Evolutionary conservation across 2,113 vertebrate species (phyloP).

Genomic region (Nothoprocta pentlandii): DNA sequence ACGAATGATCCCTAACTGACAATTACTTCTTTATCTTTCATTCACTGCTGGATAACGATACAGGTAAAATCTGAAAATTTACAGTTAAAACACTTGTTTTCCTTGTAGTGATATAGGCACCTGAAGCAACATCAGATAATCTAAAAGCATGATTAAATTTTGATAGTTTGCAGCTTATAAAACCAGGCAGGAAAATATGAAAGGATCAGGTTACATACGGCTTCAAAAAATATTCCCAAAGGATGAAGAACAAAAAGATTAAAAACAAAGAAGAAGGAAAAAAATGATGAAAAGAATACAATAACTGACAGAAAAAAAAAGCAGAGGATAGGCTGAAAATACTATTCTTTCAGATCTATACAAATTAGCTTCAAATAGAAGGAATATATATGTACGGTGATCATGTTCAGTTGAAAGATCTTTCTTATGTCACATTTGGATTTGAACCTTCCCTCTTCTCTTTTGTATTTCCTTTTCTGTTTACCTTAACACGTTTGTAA

Average conservation of each 20-base stretch:
- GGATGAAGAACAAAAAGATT: neutral
- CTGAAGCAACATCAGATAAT: neutral
- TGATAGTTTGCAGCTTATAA: neutral
- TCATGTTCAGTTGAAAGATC: neutral
- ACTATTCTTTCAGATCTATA: neutral
- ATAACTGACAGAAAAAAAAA: neutral
- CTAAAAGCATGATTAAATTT: neutral
- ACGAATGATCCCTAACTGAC: neutral
- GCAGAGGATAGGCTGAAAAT: neutral
- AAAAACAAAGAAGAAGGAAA: neutral
- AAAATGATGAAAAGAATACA: neutral
- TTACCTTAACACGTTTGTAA: neutral
- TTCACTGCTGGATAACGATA: neutral
- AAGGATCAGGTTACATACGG: neutral
- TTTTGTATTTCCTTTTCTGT: neutral
- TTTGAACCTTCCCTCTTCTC: neutral
- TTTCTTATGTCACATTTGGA: neutral
- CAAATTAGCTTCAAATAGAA: conserved; percentile 17
- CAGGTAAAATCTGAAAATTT: neutral
- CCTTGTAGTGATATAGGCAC: neutral
- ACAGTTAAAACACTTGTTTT: neutral
- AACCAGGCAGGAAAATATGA: neutral
- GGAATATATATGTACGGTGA: accelerated
- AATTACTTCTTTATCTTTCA: neutral
- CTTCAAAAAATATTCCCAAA: neutral